These are phyloP conservation scores for Ctenopoma multispine DNA, from an alignment of 2,797 vertebrate genomes.

Conservation along the genomic window DNA sequence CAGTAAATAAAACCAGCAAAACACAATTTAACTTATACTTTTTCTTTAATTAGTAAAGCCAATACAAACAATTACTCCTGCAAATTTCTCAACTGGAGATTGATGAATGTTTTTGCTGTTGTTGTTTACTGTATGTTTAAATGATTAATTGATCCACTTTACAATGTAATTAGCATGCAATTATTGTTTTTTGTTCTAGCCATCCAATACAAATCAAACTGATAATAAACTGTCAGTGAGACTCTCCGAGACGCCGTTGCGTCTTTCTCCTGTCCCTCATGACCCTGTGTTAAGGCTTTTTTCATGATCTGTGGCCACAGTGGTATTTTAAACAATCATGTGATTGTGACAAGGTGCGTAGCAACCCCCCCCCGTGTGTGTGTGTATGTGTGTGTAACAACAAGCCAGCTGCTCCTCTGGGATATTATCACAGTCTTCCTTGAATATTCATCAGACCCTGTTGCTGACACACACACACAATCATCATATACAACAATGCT, in stretches of 20 bases:
- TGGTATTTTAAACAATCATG: constrained; percentile 44
- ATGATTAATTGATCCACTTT: constrained; percentile 68
- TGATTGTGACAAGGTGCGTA: constrained; percentile 46
- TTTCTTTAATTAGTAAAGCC: constrained; percentile 61
- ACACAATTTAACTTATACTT: constrained; percentile 50
- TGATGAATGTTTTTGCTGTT: constrained; percentile 44
- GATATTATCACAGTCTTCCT: constrained; percentile 54
- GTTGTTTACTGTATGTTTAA: constrained; percentile 45
- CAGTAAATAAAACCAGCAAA: constrained; percentile 55
- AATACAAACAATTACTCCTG: constrained; percentile 60
- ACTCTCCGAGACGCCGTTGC: neutral
- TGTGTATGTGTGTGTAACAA: constrained; percentile 57
- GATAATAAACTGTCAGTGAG: constrained; percentile 42
- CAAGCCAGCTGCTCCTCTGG: constrained; percentile 69
- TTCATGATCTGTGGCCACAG: constrained; percentile 9
- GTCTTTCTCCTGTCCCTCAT: neutral
- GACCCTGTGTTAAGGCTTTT: constrained; percentile 30
- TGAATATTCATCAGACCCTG: constrained; percentile 77
- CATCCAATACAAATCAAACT: constrained; percentile 62
- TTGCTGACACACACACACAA: constrained; percentile 37
- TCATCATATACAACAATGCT: constrained; percentile 71
- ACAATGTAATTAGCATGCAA: constrained; percentile 58
- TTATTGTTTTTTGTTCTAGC: constrained; percentile 60
- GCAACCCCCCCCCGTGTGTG: constrained; percentile 28
- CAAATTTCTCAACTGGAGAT: constrained; percentile 49